Conservation (phyloP, 2,888 invertebrate genomes). For the Drosophila mayaguana region DNA sequence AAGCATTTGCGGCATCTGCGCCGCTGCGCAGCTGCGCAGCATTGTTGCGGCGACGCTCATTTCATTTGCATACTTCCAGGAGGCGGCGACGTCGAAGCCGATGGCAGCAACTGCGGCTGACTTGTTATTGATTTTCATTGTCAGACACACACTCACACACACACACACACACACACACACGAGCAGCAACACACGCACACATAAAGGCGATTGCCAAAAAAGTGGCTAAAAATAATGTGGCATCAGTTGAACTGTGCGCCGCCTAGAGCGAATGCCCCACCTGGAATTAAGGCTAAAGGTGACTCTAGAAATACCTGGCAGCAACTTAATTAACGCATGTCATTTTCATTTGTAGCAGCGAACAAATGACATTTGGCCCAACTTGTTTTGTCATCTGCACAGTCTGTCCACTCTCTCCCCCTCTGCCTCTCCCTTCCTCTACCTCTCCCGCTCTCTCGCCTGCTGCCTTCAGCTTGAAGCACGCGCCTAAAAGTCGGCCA, state of each 20-base stretch:
- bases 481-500: constrained; percentile 36
- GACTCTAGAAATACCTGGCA: constrained; percentile 20
- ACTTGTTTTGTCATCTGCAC: constrained; percentile 37
- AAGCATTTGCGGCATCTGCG: constrained; percentile 43
- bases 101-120: constrained; percentile 28
- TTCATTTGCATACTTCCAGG: constrained; percentile 69
- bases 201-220: constrained; percentile 11
- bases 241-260: constrained; percentile 24
- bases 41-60: constrained; percentile 34
- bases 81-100: constrained; percentile 9
- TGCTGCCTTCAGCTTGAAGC: background rate
- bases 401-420: background rate
- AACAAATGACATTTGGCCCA: constrained; percentile 62
- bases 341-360: constrained; percentile 63
- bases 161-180: too few relatives aligned
- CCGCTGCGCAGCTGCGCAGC: constrained; percentile 30
- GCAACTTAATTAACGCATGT: constrained; percentile 74
- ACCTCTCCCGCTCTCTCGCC: background rate
- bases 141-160: constrained; percentile 4
- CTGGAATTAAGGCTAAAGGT: constrained; percentile 7
- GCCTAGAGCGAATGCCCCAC: background rate
- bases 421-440: background rate
- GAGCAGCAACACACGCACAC: background rate
- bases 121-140: constrained; percentile 58
- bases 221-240: constrained; percentile 40